Evolutionary conservation across 92 coral and sea anemone genomes (phyloP).

Genomic region (Siderastrea radians): DNA sequence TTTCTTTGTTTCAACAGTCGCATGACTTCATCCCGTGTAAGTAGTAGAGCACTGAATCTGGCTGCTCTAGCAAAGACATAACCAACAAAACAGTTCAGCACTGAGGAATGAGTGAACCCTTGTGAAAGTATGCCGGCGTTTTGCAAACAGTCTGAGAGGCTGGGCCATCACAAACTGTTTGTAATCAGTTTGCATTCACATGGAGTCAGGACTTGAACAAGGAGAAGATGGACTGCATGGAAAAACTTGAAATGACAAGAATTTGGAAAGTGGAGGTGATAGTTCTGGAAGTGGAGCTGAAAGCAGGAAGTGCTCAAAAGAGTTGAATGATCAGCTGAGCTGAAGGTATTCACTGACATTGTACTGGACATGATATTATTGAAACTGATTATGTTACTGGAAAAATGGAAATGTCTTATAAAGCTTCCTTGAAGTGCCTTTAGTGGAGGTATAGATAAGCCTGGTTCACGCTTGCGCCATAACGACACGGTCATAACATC

Average conservation of each 20-base stretch:
- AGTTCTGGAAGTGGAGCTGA: not conserved
- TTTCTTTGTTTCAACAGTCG: slow-evolving; percentile 54
- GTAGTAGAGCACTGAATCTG: slow-evolving; percentile 82
- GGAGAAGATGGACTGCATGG: no score
- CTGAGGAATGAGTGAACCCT: not conserved
- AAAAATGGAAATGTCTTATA: not conserved
- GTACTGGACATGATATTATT: not conserved
- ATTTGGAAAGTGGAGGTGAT: not conserved
- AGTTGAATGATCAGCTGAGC: not conserved
- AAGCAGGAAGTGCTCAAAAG: not conserved
- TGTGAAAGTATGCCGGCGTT: not conserved
- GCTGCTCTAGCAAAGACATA: slow-evolving; percentile 85
- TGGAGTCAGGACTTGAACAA: not conserved
- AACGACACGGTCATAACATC: no score
- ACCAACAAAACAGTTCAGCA: not conserved
- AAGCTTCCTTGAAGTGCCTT: not conserved
- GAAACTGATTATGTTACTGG: not conserved
- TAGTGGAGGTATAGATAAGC: not conserved
- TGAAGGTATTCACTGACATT: not conserved
- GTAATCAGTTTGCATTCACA: not conserved
- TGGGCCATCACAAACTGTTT: not conserved
- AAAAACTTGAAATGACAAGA: no score
- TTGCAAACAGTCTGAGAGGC: not conserved
- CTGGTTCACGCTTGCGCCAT: not conserved
- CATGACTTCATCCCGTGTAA: slow-evolving; percentile 70